Conservation (phyloP, 2,113 vertebrate species). For the Sitta europaea region DNA sequence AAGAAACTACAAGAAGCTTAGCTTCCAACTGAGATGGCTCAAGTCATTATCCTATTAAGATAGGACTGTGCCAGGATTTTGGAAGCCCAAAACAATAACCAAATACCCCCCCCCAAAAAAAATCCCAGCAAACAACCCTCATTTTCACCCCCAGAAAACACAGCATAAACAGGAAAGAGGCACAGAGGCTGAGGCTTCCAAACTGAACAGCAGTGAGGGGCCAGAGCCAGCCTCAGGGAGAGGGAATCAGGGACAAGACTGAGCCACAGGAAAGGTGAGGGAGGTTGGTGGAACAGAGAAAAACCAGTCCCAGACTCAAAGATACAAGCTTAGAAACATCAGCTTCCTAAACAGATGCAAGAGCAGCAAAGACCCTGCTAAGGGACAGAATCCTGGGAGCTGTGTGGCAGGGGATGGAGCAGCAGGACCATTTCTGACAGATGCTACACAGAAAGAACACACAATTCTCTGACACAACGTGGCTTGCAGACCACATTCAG, state of each 20-base stretch:
- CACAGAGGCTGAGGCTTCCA: not conserved
- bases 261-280: not conserved
- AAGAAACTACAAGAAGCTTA: not conserved
- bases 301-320: not conserved
- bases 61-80: not conserved
- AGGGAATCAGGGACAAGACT: not conserved
- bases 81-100: not conserved
- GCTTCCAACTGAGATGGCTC: not conserved
- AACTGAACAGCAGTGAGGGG: not conserved
- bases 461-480: not conserved
- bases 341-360: not conserved
- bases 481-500: not conserved
- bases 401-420: not conserved
- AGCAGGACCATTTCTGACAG: not conserved
- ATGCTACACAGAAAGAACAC: not conserved
- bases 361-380: not conserved
- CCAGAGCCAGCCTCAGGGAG: not conserved
- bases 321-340: not conserved
- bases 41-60: not conserved
- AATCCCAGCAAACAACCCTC: not conserved
- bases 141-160: not conserved
- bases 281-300: not conserved
- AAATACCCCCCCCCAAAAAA: not conserved
- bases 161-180: not conserved
- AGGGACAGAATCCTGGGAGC: not conserved